Base-by-base conservation (phyloP, 92 coral and sea anemone species). In the Hydrozoanthus gracilis region DNA sequence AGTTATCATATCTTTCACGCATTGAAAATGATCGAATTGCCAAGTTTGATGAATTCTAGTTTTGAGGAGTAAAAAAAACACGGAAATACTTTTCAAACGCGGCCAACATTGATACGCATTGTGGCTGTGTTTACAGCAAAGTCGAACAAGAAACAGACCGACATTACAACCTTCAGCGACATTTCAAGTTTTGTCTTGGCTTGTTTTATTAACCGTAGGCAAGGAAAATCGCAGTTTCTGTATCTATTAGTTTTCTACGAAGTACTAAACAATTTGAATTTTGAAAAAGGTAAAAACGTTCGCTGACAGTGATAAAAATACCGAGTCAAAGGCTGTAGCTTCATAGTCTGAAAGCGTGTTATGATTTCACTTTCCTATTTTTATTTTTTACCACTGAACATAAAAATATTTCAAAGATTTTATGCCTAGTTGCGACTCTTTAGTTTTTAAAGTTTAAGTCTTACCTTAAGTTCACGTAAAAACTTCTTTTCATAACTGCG, bases 401-500 rank as follows among this genome's bases (percentile, higher is more conserved):
- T 27, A 27, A 27, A 27, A 54, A 13, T 13, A 74, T 15, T 74
- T 50, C 44, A 4, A n/a, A n/a, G 79, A 48, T 50, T 74, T 27
- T 27, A 27, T 27, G 39, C 39, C 39, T 27, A 27, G 39, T 27
- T 27, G 39, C 39, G 39, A 27, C 54, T 74, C 45, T 67, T 14
- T 17, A 73, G 45, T 44, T 73, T 14, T 8, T 73, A 14, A 13
- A 73, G 7, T 73, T 47, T 14, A 11, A 50, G 54, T 50, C 58
- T 50, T 74, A 74, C 79, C 79, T 56, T 45, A 74, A 74, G 79
- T 74, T 50, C 35, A 13, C 44, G 39, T 44, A 2, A 74, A 50
- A 17, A 48, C 48, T 44, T 50, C 44, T 49, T 74, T 74, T 6
- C 79, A 74, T 74, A 11, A 7, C 61, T 48, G 79, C 58, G n/a